These are phyloP conservation scores for Hyperoplus lanceolatus DNA, from an alignment of 2,797 vertebrate species.

Conservation along the genomic window DNA sequence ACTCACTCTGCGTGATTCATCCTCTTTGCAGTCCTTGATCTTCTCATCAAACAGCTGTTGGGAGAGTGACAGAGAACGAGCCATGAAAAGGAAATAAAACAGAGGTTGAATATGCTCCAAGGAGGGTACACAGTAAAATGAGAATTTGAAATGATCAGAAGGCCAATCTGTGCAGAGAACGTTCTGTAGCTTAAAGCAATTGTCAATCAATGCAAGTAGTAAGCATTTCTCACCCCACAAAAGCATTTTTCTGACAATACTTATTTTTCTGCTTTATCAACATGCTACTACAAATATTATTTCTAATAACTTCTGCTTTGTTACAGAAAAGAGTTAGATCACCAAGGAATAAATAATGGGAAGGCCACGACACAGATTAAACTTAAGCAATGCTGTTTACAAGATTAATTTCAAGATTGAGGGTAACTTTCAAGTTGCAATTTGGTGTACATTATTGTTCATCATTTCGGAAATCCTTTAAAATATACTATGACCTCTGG, in stretches of 20 bases:
- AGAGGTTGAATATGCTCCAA: conserved; percentile 23
- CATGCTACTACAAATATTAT: conserved; percentile 8
- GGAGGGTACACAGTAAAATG: conserved; percentile 6
- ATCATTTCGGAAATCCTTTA: not conserved
- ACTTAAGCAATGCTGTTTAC: not conserved
- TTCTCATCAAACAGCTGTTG: conserved; percentile 98
- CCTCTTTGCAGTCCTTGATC: conserved; percentile 98
- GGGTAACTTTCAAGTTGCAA: not conserved
- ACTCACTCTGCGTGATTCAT: conserved; percentile 98
- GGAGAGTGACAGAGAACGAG: conserved; percentile 48
- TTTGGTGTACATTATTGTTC: not conserved
- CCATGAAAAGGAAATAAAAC: conserved; percentile 26
- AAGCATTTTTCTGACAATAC: not conserved
- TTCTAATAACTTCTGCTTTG: conserved; percentile 37
- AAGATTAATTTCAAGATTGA: not conserved
- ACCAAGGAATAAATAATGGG: not conserved
- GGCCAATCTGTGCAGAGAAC: conserved; percentile 11
- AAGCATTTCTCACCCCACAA: not conserved
- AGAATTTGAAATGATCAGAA: conserved; percentile 21
- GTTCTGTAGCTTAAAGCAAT: conserved; percentile 11
- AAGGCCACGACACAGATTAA: not conserved
- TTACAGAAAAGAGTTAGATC: not conserved
- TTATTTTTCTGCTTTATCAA: conserved; percentile 14
- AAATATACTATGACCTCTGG: not conserved
- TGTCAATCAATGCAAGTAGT: not conserved